Conservation (phyloP, 2,113 vertebrate species). For the Cacatua alba region DNA sequence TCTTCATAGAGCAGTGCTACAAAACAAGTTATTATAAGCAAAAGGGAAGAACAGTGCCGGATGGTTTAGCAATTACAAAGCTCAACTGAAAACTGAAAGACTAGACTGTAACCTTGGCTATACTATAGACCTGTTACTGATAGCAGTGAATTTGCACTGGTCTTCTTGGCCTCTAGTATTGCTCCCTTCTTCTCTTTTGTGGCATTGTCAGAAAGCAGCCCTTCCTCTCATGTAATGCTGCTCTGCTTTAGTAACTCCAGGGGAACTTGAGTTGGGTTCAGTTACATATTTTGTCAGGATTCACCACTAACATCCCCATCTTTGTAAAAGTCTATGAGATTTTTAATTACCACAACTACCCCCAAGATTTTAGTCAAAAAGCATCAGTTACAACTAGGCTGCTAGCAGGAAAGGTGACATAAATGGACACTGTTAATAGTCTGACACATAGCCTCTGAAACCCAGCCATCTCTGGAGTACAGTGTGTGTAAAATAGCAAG, state of each 20-base stretch:
- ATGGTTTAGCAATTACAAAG: neutral
- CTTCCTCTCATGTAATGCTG: neutral
- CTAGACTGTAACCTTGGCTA: neutral
- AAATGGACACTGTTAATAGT: neutral
- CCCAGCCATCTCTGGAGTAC: neutral
- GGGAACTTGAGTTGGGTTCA: neutral
- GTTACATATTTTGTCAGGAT: neutral
- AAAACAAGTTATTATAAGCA: neutral
- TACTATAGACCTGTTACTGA: neutral
- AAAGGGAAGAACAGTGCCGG: neutral
- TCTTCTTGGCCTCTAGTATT: neutral
- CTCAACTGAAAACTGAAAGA: neutral
- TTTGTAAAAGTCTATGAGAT: neutral
- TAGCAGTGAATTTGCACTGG: neutral
- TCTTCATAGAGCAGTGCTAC: neutral
- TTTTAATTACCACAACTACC: neutral
- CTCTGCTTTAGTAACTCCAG: neutral
- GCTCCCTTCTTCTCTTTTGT: neutral
- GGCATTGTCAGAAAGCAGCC: neutral
- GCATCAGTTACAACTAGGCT: neutral
- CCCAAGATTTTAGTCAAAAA: neutral
- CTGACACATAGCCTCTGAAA: neutral
- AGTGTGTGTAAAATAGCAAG: neutral
- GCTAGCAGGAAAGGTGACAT: neutral
- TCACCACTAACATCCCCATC: neutral